Conservation (phyloP, 2,113 vertebrate genomes). For the Sceloporus tristichus region DNA sequence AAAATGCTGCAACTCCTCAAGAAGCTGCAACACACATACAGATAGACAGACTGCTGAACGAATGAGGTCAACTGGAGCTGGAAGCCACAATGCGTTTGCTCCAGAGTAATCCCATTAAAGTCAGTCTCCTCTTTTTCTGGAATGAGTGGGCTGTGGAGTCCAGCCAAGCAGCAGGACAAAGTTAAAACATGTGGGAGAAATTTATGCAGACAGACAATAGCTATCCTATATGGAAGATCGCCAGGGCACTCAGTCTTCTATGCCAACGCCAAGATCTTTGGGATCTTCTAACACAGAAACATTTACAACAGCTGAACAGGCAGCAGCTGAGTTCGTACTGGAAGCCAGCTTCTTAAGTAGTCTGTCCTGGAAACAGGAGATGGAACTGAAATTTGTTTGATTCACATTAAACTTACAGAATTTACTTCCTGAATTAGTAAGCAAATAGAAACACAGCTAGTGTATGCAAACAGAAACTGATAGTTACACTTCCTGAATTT, state of each 20-base stretch:
- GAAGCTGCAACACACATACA: neutral
- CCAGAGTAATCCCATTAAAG: constrained; percentile 4
- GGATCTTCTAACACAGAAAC: constrained; percentile 10
- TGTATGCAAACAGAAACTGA: no score
- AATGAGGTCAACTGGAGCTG: neutral
- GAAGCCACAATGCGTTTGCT: neutral
- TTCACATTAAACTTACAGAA: no score
- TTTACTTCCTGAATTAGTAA: no score
- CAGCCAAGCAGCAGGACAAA: neutral
- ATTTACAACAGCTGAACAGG: neutral
- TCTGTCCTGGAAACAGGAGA: neutral
- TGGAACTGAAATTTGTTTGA: neutral
- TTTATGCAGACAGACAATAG: neutral
- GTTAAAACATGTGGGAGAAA: neutral
- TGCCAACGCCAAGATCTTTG: neutral
- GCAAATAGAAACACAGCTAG: no score
- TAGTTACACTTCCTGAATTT: no score
- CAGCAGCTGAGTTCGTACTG: no score
- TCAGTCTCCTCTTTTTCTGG: neutral
- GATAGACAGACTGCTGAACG: no score
- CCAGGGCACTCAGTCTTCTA: neutral
- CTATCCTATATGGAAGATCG: neutral
- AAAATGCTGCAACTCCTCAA: neutral
- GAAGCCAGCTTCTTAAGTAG: no score
- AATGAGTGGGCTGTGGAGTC: neutral